These are phyloP conservation scores for Nomada goodeniana DNA, from an alignment of 2,888 invertebrate species.

Conservation along the genomic window DNA sequence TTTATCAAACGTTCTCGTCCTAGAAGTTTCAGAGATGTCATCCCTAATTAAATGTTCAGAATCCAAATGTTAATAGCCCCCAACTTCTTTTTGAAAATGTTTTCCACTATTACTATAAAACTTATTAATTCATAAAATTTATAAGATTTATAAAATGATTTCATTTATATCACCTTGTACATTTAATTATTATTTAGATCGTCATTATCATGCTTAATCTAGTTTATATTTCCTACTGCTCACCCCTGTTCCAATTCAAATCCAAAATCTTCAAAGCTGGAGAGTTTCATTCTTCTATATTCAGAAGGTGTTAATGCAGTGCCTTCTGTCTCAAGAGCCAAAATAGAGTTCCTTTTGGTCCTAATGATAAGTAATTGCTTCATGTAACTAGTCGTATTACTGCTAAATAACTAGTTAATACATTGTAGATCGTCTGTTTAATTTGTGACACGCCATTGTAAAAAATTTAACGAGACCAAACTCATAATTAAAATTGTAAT, in stretches of 20 bases:
- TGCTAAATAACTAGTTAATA: background rate
- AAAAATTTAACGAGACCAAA: too few species aligned
- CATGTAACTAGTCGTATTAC: background rate
- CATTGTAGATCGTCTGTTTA: too few species aligned
- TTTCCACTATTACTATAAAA: slow-evolving; percentile 18
- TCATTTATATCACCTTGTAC: background rate
- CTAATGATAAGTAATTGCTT: slow-evolving; percentile 1
- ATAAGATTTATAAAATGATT: background rate
- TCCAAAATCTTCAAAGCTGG: slow-evolving; percentile 51
- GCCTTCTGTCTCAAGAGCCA: slow-evolving; percentile 74
- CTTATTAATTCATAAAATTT: background rate
- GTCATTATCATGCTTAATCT: background rate
- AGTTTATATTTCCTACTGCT: background rate
- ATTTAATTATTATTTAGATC: too few species aligned
- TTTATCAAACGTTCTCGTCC: slow-evolving; percentile 44
- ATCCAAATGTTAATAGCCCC: slow-evolving; percentile 16
- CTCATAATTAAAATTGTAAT: too few species aligned
- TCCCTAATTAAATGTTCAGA: slow-evolving; percentile 22
- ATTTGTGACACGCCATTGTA: too few species aligned
- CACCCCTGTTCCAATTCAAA: slow-evolving; percentile 46
- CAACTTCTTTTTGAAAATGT: slow-evolving; percentile 16
- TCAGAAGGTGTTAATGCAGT: slow-evolving; percentile 77
- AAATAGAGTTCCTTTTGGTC: slow-evolving; percentile 52
- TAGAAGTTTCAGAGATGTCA: slow-evolving; percentile 26
- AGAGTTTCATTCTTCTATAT: slow-evolving; percentile 71